These are phyloP conservation scores for Cremastinae sp. DNA, from an alignment of 2,888 invertebrate genomes.

Conservation along the genomic window DNA sequence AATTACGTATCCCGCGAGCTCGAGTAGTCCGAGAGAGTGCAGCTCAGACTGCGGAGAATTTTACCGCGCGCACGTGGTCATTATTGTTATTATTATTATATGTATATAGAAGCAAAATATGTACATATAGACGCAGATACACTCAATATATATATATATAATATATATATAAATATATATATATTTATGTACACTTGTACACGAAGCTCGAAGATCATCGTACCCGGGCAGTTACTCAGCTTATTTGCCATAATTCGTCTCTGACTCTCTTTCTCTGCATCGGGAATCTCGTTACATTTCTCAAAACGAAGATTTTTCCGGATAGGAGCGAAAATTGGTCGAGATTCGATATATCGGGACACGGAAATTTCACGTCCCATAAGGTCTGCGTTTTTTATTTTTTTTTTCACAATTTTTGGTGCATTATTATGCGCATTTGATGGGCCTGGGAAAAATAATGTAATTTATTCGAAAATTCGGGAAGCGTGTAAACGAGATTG, in stretches of 20 bases:
- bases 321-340: not conserved
- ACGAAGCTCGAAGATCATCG: slow-evolving; percentile 20
- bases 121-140: too few species aligned
- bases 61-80: slow-evolving; percentile 44
- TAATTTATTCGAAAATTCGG: too few species aligned
- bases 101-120: too few species aligned
- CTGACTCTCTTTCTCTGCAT: not conserved
- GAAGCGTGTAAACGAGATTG: not conserved
- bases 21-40: slow-evolving; percentile 53
- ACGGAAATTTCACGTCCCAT: too few species aligned
- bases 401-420: too few species aligned
- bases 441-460: too few species aligned
- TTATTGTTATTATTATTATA: slow-evolving; percentile 13
- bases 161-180: too few species aligned
- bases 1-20: slow-evolving; percentile 59
- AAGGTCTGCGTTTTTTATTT: too few species aligned
- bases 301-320: slow-evolving; percentile 2
- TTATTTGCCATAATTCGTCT: slow-evolving; percentile 33
- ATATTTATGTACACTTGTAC: not conserved
- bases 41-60: slow-evolving; percentile 37
- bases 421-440: too few species aligned
- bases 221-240: slow-evolving; percentile 28
- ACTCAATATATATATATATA: too few species aligned
- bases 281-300: slow-evolving; percentile 4
- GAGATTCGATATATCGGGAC: too few species aligned